Base-by-base conservation (phyloP, 1,140 invertebrate genomes). In the Eupristina koningsbergeri region DNA sequence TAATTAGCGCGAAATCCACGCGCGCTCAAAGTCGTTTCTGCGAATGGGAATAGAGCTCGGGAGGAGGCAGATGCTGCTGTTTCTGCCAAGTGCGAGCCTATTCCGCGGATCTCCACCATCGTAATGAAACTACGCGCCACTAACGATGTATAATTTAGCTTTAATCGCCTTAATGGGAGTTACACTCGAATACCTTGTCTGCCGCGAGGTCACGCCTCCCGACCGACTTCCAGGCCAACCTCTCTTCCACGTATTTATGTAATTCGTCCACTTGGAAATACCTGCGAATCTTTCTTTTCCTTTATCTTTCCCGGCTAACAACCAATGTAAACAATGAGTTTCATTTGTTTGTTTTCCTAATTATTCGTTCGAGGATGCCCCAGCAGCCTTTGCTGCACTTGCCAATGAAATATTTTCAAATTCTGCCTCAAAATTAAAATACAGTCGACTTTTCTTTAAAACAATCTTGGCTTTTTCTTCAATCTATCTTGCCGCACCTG, bases 81-180 rank as follows among this genome's bases (percentile, higher is more conserved):
- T 45, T 45, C 17, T 36, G 34, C 45, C 26, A 29, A 47, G 71
- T 0, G 39, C 63, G 63, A 34, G 34, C 0, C 73, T 75, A 75
- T 53, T 75, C 31, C 47, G 47, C 73, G 45, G 73, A 75, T 17
- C 31, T 76, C 34, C 5, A 61, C 6, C 17, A 0, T 50, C 5
- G 29, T 76, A 76, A 76, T 15, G 74, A 76, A 76, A 34, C 74
- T 50, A 34, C 29, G 29, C 31, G 47, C 31, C n/a, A 26, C 50
- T 80, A 80, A 82, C 81, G 83, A 85, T 81, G 45, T 79, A 73
- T 84, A 87, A 87, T 87, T 87, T 86, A 84, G 36, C 80, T 76
- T 76, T 76, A 76, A 76, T 76, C 29, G 50, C 8, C 31, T 58
- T 76, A 76, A 76, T 76, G 11, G 50, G 31, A 15, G 41, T 34